Evolutionary conservation across 35 echinoderm and acorn worm species (phyloP), one percentile per base, ranked within the genome.

Genomic region (Acanthaster planci): DNA sequence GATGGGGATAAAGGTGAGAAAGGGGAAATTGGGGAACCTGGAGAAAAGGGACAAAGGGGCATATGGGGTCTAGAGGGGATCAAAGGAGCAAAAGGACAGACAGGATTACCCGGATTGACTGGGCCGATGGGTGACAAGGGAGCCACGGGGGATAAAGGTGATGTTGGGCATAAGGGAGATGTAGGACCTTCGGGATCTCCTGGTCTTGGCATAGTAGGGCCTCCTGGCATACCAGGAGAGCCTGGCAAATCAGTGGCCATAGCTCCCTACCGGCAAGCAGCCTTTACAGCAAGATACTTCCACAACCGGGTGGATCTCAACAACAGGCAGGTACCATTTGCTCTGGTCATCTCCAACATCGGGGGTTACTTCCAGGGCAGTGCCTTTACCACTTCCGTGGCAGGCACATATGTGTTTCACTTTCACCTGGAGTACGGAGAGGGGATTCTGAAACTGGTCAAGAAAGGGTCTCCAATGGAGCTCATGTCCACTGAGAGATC

Each of bases 11-110:
- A 10, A 7, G 64, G 64, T 72, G 64, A 72, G 64, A 10, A 72
- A 72, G 64, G 64, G 34, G 26, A 30, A 34, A 34, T 72, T 72
- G 64, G 64, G 18, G 26, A 35, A 72, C 64, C 64, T 27, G 64
- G 64, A 34, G 18, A 21, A 34, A 72, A 72, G 23, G 64, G 64
- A 31, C 64, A 72, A 26, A 26, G 64, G 5, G 64, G 64, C 14
- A 7, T 72, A 72, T 72, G 64, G 64, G 64, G 64, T 8, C 34
- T 72, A 72, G 64, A 72, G 64, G 64, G 64, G 34, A 26, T 72
- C 16, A 72, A 72, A 72, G 64, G 64, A 72, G 23, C 64, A 72
- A 19, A 31, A 15, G 64, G 64, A 14, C 64, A 72, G 23, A 26
- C 22, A 72, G 64, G 64, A 14, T 72, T 72, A 72, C 64, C 64